Conservation (phyloP, 64 coral and sea anemone genomes). For the Montipora sp. region DNA sequence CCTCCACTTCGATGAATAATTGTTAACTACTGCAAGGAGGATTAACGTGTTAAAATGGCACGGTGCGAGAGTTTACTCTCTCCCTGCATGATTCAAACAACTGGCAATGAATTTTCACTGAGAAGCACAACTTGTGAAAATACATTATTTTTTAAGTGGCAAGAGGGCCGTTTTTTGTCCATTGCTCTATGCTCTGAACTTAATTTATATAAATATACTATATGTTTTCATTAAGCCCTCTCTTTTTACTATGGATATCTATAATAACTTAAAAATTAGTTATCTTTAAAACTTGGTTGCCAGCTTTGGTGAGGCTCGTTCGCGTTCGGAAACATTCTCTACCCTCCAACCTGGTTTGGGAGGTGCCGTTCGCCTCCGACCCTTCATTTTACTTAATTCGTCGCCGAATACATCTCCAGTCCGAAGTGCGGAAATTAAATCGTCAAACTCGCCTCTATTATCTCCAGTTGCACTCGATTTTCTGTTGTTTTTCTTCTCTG, state of each 20-base stretch:
- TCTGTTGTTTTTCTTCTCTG: constrained; percentile 45
- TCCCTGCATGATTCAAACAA: no score
- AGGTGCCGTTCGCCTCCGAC: constrained; percentile 72
- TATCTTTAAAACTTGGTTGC: constrained; percentile 15
- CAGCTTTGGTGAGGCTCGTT: constrained; percentile 73
- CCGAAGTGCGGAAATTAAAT: constrained; percentile 94
- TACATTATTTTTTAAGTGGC: no score
- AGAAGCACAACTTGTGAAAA: no score
- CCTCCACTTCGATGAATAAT: no score
- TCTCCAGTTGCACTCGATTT: constrained; percentile 56
- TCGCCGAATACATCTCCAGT: constrained; percentile 99
- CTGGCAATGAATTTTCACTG: no score
- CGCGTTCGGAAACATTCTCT: constrained; percentile 74
- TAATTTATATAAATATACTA: neutral
- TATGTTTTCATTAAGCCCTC: neutral
- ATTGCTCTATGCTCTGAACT: neutral
- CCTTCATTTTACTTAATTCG: constrained; percentile 96
- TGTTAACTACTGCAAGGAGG: no score
- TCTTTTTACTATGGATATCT: neutral
- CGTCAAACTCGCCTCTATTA: constrained; percentile 97
- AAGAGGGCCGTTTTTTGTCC: neutral
- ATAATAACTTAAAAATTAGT: neutral
- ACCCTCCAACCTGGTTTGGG: constrained; percentile 64
- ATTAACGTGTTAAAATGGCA: no score
- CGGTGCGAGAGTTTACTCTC: no score